Evolutionary conservation across 1,140 invertebrate genomes (phyloP).

Genomic region (Leptopilina boulardi): DNA sequence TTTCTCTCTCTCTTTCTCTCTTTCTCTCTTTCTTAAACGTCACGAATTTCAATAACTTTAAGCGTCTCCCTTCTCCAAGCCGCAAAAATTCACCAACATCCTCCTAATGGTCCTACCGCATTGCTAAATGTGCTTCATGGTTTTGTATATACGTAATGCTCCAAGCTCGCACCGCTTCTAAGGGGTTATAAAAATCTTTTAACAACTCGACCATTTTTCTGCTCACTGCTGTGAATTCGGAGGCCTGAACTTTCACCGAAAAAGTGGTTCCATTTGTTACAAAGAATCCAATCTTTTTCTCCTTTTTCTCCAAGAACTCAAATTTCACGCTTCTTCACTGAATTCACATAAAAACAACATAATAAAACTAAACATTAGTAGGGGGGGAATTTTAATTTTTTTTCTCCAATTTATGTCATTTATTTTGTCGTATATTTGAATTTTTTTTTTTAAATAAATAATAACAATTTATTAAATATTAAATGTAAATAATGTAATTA

Average conservation of each 20-base stretch:
- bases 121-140: conserved; percentile 24
- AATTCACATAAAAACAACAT: neutral
- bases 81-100: conserved; percentile 22
- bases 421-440: too few species aligned
- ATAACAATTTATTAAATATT: too few species aligned
- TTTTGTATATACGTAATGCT: conserved; percentile 2
- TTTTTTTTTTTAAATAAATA: too few species aligned
- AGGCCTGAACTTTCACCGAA: conserved; percentile 7
- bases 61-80: neutral
- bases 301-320: neutral
- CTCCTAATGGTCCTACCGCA: conserved; percentile 32
- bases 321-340: conserved; percentile 18
- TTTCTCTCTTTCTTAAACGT: neutral
- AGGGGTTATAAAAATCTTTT: conserved; percentile 27
- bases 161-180: conserved; percentile 19
- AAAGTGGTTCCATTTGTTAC: conserved; percentile 30
- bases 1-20: too few species aligned
- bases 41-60: conserved; percentile 30
- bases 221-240: neutral
- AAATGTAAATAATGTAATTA: too few species aligned
- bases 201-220: neutral
- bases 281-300: conserved; percentile 16
- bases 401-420: too few species aligned
- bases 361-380: neutral
- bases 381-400: too few species aligned